phyloP scores from a whole-genome alignment of 53 echinoderm and acorn worm species.

The Mesocentrotus franciscanus region DNA sequence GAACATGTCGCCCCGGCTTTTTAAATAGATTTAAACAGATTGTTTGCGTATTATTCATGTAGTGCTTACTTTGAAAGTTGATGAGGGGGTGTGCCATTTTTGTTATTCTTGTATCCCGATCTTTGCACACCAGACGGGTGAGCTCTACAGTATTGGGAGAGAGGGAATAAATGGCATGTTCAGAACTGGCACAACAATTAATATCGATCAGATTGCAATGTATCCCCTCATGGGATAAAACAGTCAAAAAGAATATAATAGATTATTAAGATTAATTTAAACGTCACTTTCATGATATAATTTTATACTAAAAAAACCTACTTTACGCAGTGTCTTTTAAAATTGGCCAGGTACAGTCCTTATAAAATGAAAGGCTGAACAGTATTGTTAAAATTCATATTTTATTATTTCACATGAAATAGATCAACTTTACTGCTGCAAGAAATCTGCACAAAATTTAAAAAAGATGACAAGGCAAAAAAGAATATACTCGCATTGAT shows the following conservation, averaged over 20 bases:
- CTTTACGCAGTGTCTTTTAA: not conserved
- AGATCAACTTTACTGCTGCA: not conserved
- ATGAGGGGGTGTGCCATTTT: not conserved
- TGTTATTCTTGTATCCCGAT: not conserved
- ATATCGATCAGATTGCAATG: not conserved
- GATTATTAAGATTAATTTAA: not conserved
- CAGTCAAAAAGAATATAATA: not conserved
- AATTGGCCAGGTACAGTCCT: not conserved
- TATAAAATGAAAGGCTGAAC: not conserved
- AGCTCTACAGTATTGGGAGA: not conserved
- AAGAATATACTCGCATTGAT: not conserved
- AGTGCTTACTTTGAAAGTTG: constrained; percentile 40
- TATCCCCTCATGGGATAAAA: not conserved
- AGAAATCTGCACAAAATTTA: not conserved
- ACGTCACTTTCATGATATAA: too few relatives aligned
- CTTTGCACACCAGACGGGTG: not conserved
- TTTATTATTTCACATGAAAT: not conserved
- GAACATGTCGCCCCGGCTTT: not conserved
- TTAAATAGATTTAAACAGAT: constrained; percentile 33
- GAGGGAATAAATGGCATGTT: not conserved
- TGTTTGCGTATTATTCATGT: constrained; percentile 8
- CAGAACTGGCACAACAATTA: not conserved
- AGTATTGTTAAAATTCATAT: not conserved
- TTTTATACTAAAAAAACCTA: not conserved
- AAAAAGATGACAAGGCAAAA: not conserved